Evolutionary conservation across 2,888 invertebrate species (phyloP), one percentile per base, ranked within the genome.

Genomic region (Imbricaverruca yamaguchii): DNA sequence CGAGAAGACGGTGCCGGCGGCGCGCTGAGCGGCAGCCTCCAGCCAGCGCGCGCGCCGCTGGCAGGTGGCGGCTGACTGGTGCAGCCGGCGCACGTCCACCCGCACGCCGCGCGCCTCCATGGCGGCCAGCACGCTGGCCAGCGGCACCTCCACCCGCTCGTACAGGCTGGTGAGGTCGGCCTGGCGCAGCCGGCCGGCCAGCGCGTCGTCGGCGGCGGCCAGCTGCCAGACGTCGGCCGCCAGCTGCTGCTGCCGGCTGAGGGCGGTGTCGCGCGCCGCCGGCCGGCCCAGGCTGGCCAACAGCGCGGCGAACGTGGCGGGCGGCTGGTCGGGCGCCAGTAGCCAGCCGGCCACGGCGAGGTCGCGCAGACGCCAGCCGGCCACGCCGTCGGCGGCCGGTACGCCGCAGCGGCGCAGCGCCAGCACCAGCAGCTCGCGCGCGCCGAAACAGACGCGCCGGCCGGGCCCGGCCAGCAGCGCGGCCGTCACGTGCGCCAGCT

Each of bases 101-200:
- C 65, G 81, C 39, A 83, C 80, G 67, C 82, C 83, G 21, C 80
- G 81, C 25, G 81, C 63, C 63, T 83, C 82, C 83, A 83, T 83
- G 55, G 81, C 81, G 82, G 81, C 65, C 80, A 80, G 78, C 78
- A 79, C 18, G 4, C 53, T 9, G 21, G 56, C 25, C 65, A 80
- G 53, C 12, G 63, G 23, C 78, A n/a, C n/a, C 57, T 79, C 79
- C 55, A 79, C 56, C 21, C 15, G 79, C 57, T 79, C 55, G 63
- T 77, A 77, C 78, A 80, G 61, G 57, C 57, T 12, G 18, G 21
- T 21, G 53, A 56, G 77, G 69, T 61, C 18, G 39, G 55, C 59
- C 7, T 59, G 18, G 25, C 39, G 67, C 65, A 80, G 53, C 21
- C 23, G 23, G 78, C 12, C 12, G 25, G 56, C 18, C 57, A 79